phyloP scores from a whole-genome alignment of 2,888 invertebrate genomes.

The Noctua janthe region DNA sequence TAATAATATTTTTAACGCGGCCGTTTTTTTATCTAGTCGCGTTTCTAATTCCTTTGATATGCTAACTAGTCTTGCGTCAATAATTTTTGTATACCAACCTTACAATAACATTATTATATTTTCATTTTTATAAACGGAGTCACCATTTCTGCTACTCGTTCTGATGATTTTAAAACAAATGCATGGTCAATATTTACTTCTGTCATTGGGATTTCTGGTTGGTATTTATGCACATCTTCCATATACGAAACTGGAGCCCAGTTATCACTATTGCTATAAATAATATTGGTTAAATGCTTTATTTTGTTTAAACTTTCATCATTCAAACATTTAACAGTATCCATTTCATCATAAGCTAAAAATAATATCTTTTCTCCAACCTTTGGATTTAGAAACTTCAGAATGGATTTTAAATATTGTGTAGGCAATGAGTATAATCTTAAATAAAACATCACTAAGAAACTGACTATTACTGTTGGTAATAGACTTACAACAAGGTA shows the following conservation, averaged over 20 bases:
- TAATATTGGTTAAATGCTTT: slow-evolving; percentile 90
- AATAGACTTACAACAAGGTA: slow-evolving; percentile 85
- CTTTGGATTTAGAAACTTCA: slow-evolving; percentile 90
- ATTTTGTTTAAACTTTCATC: slow-evolving; percentile 91
- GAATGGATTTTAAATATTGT: slow-evolving; percentile 86
- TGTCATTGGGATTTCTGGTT: slow-evolving; percentile 78
- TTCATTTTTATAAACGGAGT: slow-evolving; percentile 76
- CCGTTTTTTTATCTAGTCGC: neutral
- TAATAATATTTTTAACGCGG: neutral
- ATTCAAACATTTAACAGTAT: slow-evolving; percentile 92
- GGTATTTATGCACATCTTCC: slow-evolving; percentile 89
- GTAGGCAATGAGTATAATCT: slow-evolving; percentile 87
- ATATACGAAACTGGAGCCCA: slow-evolving; percentile 96
- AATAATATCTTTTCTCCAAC: slow-evolving; percentile 92
- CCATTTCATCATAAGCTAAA: slow-evolving; percentile 95
- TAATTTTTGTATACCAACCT: neutral
- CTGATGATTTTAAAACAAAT: slow-evolving; percentile 93
- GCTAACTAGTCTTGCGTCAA: neutral
- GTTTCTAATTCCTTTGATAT: neutral
- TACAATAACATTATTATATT: slow-evolving; percentile 25
- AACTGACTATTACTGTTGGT: slow-evolving; percentile 88
- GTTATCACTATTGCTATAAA: slow-evolving; percentile 94
- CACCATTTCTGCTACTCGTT: slow-evolving; percentile 88
- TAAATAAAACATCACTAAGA: slow-evolving; percentile 90
- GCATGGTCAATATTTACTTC: slow-evolving; percentile 91